Evolutionary conservation across 2,888 invertebrate species (phyloP).

Genomic region (Microctonus brassicae): DNA sequence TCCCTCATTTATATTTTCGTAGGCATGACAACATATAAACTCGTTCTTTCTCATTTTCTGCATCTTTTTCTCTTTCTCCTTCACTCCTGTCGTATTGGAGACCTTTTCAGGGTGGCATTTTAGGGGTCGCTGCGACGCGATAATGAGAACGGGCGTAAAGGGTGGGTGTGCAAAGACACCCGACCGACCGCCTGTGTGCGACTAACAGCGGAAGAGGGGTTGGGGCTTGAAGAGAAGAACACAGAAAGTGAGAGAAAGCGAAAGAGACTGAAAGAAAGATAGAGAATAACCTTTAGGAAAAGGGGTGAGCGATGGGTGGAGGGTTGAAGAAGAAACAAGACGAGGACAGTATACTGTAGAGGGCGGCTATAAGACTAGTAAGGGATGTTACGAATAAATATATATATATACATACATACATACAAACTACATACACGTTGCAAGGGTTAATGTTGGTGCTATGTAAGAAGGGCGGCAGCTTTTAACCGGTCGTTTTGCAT

Average conservation of each 20-base stretch:
- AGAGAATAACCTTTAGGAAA: conserved; percentile 21
- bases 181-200: conserved; percentile 49
- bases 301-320: conserved; percentile 34
- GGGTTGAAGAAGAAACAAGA: conserved; percentile 36
- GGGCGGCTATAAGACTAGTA: not conserved
- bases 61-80: not conserved
- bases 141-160: conserved; percentile 67
- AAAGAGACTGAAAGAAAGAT: conserved; percentile 5
- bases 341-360: conserved; percentile 24
- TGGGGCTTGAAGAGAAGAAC: not conserved
- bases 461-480: conserved; percentile 54
- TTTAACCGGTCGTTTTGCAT: conserved; percentile 69
- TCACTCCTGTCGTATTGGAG: conserved; percentile 47
- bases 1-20: not conserved
- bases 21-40: not conserved
- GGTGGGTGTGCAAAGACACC: conserved; percentile 65
- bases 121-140: conserved; percentile 66
- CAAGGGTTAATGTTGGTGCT: conserved; percentile 59
- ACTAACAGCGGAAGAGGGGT: conserved; percentile 42
- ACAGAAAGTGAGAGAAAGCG: not conserved
- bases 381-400: conserved; percentile 16
- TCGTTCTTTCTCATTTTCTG: conserved; percentile 11
- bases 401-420: not conserved
- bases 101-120: conserved; percentile 65
- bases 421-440: conserved; percentile 20